Conservation (phyloP, 2,113 vertebrate genomes). For the Baryphthengus martii region DNA sequence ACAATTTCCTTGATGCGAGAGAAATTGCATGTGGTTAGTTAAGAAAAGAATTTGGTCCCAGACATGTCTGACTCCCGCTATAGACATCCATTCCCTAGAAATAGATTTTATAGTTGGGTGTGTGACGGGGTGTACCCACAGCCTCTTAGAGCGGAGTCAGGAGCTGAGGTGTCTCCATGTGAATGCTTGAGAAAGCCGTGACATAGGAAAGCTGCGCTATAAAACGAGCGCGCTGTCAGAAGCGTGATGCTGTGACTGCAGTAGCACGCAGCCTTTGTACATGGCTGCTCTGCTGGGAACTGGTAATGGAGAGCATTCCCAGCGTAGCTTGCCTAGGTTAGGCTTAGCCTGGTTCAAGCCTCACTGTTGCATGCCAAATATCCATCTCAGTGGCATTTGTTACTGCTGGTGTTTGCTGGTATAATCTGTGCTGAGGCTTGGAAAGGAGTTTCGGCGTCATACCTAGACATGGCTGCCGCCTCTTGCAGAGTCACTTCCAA, state of each 20-base stretch:
- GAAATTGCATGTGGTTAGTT: background rate
- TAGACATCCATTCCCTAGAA: background rate
- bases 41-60: background rate
- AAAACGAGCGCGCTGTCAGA: fast-evolving
- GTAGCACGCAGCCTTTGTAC: background rate
- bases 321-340: background rate
- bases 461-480: background rate
- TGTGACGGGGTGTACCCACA: background rate
- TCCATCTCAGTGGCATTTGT: background rate
- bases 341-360: background rate
- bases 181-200: background rate
- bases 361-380: background rate
- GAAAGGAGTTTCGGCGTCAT: background rate
- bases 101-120: background rate
- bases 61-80: background rate
- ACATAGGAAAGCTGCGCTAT: background rate
- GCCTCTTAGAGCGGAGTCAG: background rate
- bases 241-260: background rate
- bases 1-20: background rate
- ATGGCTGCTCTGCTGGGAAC: fast-evolving
- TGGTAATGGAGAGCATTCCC: background rate
- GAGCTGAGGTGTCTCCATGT: background rate
- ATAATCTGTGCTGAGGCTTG: fast-evolving
- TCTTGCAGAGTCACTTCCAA: background rate
- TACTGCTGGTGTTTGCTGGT: background rate